Evolutionary conservation across 1,140 invertebrate genomes (phyloP), one percentile per base, ranked within the genome.

Genomic region (Druon quercuslanigerum): DNA sequence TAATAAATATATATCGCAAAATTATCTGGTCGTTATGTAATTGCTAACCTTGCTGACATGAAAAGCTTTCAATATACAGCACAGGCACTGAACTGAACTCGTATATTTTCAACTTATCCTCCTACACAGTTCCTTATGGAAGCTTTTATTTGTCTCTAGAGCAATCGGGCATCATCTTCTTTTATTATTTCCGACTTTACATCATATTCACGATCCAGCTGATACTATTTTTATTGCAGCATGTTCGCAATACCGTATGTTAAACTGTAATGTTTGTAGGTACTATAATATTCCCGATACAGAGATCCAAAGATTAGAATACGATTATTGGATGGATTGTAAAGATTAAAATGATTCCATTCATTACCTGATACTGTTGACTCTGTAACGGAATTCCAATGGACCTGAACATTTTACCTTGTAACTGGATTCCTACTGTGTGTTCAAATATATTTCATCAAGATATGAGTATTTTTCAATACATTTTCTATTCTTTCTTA

Each of bases 321-420:
- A 66, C 14, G 60, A 66, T 66, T n/a, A 46, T 40, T 4, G 60
- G 40, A 66, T 66, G n/a, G 40, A 66, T 66, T 66, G 33, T 66
- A 66, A 25, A 66, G 60, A 66, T 66, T 66, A 66, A 66, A 66
- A 16, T 66, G 60, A 66, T 66, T 40, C 60, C 33, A 66, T 66
- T 66, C 60, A 66, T 66, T 40, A 66, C 25, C 25, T 6, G 33
- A 25, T 66, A n/a, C 14, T 16, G 33, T 46, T 16, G 60, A 66
- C 33, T 66, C 60, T n/a, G 13, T 46, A 66, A 66, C 60, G 60
- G 60, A 46, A 40, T 66, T 66, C 9, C 60, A 66, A 16, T 66
- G 25, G 57, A 66, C 57, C 20, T 40, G 57, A 40, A 33, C 25
- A 66, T 66, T 66, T 33, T 33, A 66, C 25, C 60, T 66, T 66